Percentiles rank a stretch among this genome's conserved stretches.
phyloP scores from a whole-genome alignment of 2,888 invertebrate genomes.

The Kryphioiulus occultus region DNA sequence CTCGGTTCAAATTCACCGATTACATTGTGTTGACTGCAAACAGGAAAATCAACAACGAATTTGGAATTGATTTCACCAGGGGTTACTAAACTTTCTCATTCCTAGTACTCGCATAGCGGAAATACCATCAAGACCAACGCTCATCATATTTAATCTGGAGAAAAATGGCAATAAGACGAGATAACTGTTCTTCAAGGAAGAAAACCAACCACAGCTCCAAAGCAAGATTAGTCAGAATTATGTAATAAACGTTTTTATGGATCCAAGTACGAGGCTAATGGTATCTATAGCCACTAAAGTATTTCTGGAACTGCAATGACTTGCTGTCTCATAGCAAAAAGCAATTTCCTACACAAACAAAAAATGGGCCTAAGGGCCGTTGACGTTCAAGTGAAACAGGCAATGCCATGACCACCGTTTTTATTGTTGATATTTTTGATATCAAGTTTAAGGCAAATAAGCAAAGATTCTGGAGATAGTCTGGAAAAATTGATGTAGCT shows the following conservation, averaged over 20 bases:
- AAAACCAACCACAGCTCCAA: background rate
- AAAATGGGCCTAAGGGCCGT: background rate
- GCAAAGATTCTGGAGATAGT: too few relatives aligned
- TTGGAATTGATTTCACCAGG: background rate
- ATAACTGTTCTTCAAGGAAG: background rate
- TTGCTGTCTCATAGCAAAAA: background rate
- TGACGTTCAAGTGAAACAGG: background rate
- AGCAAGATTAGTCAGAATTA: background rate
- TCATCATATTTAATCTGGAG: background rate
- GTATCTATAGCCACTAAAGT: background rate
- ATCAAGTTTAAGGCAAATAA: too few relatives aligned
- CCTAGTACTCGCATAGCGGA: background rate
- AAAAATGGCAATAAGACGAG: background rate
- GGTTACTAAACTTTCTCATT: background rate
- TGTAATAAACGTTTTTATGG: background rate
- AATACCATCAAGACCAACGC: background rate
- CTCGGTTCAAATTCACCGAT: too few relatives aligned
- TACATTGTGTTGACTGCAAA: too few relatives aligned
- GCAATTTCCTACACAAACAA: background rate
- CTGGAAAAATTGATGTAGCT: background rate
- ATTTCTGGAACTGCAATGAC: background rate
- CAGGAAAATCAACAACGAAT: too few relatives aligned
- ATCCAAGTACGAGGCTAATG: background rate
- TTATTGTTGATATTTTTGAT: too few relatives aligned
- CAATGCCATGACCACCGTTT: too few relatives aligned